These are phyloP conservation scores for Tinea semifulvella DNA, from an alignment of 2,888 invertebrate species.

Conservation along the genomic window DNA sequence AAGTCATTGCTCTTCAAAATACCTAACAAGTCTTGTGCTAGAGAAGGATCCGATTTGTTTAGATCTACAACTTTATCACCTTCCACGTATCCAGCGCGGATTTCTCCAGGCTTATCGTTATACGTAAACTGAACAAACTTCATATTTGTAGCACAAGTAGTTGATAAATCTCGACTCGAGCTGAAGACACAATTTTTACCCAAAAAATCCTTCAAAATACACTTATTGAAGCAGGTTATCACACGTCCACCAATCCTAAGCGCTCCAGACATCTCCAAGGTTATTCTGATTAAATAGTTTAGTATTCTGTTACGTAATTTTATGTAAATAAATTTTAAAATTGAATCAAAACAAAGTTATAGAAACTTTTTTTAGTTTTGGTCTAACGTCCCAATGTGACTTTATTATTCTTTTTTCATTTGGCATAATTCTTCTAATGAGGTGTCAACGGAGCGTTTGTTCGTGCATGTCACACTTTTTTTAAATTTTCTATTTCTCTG, in stretches of 20 bases:
- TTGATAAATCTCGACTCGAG: conserved; percentile 29
- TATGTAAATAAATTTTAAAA: background rate
- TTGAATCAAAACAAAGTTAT: background rate
- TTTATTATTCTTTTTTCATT: too few relatives aligned
- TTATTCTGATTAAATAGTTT: conserved; percentile 10
- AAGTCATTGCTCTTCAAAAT: conserved; percentile 45
- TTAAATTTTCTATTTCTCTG: too few relatives aligned
- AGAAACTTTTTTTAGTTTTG: too few relatives aligned
- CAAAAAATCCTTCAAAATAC: too few relatives aligned
- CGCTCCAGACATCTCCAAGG: conserved; percentile 32
- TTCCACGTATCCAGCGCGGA: conserved; percentile 74
- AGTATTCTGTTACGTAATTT: conserved; percentile 1
- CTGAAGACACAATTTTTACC: background rate
- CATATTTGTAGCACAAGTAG: conserved; percentile 53
- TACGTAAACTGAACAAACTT: conserved; percentile 76
- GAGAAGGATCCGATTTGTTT: conserved; percentile 60
- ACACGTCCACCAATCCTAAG: conserved; percentile 24
- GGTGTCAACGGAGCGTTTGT: too few relatives aligned
- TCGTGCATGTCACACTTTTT: too few relatives aligned
- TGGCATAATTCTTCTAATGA: too few relatives aligned
- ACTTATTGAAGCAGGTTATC: conserved; percentile 20
- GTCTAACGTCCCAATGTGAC: too few relatives aligned
- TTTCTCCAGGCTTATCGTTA: conserved; percentile 59
- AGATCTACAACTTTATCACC: conserved; percentile 73
- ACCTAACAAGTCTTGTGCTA: conserved; percentile 47